A percentile compares a stretch with the other conserved stretches of the same genome.
phyloP scores from a whole-genome alignment of 2,888 invertebrate genomes.

The Eudemis profundana region DNA sequence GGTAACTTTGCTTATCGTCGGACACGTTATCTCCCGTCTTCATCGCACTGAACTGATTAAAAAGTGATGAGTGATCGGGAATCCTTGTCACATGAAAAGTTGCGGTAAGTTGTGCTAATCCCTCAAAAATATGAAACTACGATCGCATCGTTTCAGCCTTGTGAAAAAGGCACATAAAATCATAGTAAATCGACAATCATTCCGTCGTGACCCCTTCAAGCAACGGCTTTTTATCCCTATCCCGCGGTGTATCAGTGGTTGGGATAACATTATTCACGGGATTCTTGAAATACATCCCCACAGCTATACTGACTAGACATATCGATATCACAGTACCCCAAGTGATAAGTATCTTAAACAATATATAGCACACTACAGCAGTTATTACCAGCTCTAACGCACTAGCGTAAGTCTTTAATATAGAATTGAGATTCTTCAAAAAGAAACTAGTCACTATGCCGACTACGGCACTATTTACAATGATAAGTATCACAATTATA shows the following conservation, averaged over 20 bases:
- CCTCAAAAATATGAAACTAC: too few species aligned
- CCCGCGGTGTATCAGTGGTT: slow-evolving; percentile 52
- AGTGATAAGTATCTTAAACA: slow-evolving; percentile 94
- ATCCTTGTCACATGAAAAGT: too few species aligned
- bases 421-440: slow-evolving; percentile 96
- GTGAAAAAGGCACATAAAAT: neutral
- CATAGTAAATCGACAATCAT: neutral
- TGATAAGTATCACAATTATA: slow-evolving; percentile 91
- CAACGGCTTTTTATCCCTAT: slow-evolving; percentile 66
- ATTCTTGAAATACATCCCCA: slow-evolving; percentile 94
- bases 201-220: slow-evolving; percentile 59
- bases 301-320: slow-evolving; percentile 91
- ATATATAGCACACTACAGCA: slow-evolving; percentile 93
- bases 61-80: too few species aligned
- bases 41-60: too few species aligned
- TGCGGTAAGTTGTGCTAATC: too few species aligned
- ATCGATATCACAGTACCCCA: slow-evolving; percentile 93
- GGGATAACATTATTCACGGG: slow-evolving; percentile 88
- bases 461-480: slow-evolving; percentile 94
- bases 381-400: slow-evolving; percentile 96
- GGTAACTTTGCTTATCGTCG: too few species aligned
- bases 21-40: too few species aligned
- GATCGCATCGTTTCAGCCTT: too few species aligned
- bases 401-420: slow-evolving; percentile 97
- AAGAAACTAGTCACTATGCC: slow-evolving; percentile 98